These are phyloP conservation scores for Anas acuta DNA, from an alignment of 2,797 vertebrate species.

Conservation along the genomic window DNA sequence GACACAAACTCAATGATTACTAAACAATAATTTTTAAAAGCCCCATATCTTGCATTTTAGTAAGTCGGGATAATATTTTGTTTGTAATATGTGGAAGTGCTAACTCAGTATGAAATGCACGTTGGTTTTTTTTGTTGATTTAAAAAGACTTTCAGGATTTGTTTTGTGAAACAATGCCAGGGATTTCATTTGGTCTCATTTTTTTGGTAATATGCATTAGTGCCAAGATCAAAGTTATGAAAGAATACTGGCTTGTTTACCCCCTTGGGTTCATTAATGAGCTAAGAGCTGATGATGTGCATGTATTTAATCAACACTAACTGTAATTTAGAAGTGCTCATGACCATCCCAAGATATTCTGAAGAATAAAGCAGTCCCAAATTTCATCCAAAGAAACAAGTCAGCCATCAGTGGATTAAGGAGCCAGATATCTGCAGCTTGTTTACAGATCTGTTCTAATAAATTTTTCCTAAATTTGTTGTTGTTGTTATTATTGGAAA, in stretches of 20 bases:
- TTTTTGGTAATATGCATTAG: background rate
- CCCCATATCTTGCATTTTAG: background rate
- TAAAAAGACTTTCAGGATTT: background rate
- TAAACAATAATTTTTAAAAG: background rate
- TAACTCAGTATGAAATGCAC: background rate
- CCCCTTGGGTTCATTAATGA: background rate
- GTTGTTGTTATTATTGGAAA: background rate
- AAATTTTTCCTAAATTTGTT: background rate
- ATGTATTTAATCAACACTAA: slow-evolving; percentile 34
- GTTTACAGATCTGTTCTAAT: background rate
- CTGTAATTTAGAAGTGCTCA: background rate
- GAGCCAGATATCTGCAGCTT: background rate
- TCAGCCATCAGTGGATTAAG: background rate
- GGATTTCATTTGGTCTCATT: background rate
- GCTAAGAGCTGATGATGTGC: background rate
- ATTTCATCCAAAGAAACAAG: background rate
- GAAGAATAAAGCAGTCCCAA: background rate
- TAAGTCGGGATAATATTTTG: background rate
- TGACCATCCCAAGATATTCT: background rate
- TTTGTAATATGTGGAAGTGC: background rate
- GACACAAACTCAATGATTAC: background rate
- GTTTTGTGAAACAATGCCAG: background rate
- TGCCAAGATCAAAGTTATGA: background rate
- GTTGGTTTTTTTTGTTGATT: background rate
- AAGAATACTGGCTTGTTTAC: background rate